Evolutionary conservation across 2,888 invertebrate genomes (phyloP).

Genomic region (Eurytoma adleriae): DNA sequence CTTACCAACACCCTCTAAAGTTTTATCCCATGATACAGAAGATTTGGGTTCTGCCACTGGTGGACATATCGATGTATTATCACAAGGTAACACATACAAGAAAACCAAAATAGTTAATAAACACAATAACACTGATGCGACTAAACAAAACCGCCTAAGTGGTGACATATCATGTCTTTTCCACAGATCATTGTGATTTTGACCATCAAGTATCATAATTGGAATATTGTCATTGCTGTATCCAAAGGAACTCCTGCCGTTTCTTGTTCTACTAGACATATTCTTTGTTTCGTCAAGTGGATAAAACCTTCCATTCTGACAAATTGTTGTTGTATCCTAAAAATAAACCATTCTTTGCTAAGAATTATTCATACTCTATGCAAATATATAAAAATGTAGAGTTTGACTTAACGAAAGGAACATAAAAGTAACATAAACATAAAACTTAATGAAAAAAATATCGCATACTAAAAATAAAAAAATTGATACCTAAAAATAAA

Average conservation of each 20-base stretch:
- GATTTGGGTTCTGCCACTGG: slow-evolving; percentile 63
- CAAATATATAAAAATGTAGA: neutral
- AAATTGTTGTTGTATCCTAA: slow-evolving; percentile 64
- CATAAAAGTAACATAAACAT: no score
- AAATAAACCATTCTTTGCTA: slow-evolving; percentile 20
- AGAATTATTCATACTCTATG: no score
- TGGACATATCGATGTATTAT: slow-evolving; percentile 83
- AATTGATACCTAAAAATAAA: neutral
- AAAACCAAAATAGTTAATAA: slow-evolving; percentile 85
- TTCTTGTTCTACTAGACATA: slow-evolving; percentile 63
- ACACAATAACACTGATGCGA: slow-evolving; percentile 84
- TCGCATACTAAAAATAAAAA: neutral
- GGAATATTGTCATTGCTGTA: slow-evolving; percentile 72
- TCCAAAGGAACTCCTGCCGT: slow-evolving; percentile 66
- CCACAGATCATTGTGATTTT: slow-evolving; percentile 70
- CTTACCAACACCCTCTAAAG: slow-evolving; percentile 74
- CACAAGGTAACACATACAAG: slow-evolving; percentile 86
- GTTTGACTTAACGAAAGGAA: no score
- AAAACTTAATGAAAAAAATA: neutral
- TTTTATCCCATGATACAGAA: slow-evolving; percentile 73
- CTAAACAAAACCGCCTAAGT: slow-evolving; percentile 82
- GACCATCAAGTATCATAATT: slow-evolving; percentile 71
- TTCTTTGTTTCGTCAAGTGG: slow-evolving; percentile 70
- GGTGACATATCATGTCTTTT: slow-evolving; percentile 80
- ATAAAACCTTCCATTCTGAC: slow-evolving; percentile 69